Conservation (phyloP, 2,888 invertebrate genomes). For the Nebria brevicollis region DNA sequence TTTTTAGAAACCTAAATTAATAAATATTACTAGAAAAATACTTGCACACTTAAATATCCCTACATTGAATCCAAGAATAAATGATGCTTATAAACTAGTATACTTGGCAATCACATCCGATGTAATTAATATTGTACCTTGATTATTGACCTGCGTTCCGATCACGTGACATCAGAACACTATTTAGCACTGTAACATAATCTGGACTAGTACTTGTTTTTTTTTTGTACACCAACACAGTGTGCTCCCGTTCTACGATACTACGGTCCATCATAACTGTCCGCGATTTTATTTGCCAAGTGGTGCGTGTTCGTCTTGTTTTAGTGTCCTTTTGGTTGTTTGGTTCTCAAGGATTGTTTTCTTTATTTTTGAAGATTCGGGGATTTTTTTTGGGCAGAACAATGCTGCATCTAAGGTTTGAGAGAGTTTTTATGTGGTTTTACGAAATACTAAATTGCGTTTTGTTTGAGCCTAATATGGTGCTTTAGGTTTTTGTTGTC, state of each 20-base stretch:
- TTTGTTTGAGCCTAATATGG: not conserved
- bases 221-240: conserved; percentile 2
- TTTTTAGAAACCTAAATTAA: too few relatives aligned
- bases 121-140: conserved; percentile 19
- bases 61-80: too few relatives aligned
- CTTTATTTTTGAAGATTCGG: not conserved
- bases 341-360: not conserved
- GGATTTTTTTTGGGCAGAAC: not conserved
- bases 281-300: not conserved
- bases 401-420: conserved; percentile 36
- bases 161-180: not conserved
- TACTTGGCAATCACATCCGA: conserved; percentile 4
- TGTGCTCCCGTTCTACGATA: not conserved
- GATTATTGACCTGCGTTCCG: conserved; percentile 17
- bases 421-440: not conserved
- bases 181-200: conserved; percentile 11
- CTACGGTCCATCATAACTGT: conserved; percentile 6
- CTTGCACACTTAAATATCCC: not conserved
- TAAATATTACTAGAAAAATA: not conserved
- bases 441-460: not conserved
- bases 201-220: not conserved
- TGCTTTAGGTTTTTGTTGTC: too few relatives aligned
- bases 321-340: too few relatives aligned
- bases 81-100: too few relatives aligned
- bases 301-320: not conserved